Conservation (phyloP, 2,888 invertebrate species). For the Meteorus colon region DNA sequence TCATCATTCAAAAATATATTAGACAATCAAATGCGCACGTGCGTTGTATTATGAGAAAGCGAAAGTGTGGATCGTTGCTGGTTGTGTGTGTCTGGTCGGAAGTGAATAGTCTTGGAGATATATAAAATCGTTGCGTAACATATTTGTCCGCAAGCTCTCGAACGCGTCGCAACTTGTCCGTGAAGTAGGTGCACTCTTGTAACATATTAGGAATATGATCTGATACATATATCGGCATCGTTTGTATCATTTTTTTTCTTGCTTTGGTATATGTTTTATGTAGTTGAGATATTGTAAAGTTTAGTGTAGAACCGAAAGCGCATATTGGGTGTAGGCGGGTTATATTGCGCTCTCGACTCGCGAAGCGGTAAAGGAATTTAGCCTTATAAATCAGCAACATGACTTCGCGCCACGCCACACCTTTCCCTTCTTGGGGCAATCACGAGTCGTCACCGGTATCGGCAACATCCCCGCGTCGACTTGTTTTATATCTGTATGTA, state of each 20-base stretch:
- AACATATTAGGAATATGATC: background rate
- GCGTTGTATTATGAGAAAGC: constrained; percentile 3
- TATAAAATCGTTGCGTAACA: constrained; percentile 13
- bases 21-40: constrained; percentile 11
- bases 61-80: background rate
- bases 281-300: constrained; percentile 22
- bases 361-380: constrained; percentile 68
- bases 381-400: constrained; percentile 73
- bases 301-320: constrained; percentile 24
- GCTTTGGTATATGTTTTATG: background rate
- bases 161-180: background rate
- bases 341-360: constrained; percentile 37
- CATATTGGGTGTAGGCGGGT: constrained; percentile 25
- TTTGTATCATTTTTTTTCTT: no score
- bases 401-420: constrained; percentile 71
- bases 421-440: constrained; percentile 74
- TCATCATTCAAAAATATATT: constrained; percentile 30
- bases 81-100: constrained; percentile 2
- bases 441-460: constrained; percentile 73
- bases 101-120: constrained; percentile 27
- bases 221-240: background rate
- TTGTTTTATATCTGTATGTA: constrained; percentile 12
- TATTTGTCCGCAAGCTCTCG: constrained; percentile 37
- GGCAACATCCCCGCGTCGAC: constrained; percentile 67
- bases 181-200: background rate